Conservation (phyloP, 2,888 invertebrate species). For the Acrobasis suavella region DNA sequence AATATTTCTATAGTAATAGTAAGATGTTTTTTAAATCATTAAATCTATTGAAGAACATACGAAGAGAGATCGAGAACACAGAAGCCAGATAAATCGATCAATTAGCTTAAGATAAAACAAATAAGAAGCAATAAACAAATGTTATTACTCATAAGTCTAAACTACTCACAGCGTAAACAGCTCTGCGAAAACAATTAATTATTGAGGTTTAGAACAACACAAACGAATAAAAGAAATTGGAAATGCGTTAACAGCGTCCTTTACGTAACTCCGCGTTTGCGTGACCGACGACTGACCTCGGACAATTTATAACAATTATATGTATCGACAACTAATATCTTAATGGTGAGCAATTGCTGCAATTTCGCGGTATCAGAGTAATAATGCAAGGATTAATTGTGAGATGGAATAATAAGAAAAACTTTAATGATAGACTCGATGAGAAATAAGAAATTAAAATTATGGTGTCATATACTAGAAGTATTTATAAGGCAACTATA, state of each 20-base stretch:
- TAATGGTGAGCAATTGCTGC: not conserved
- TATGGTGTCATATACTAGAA: not conserved
- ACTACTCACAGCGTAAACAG: no score
- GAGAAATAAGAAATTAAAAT: not conserved
- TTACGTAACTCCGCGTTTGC: conserved; percentile 5
- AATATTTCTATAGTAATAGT: no score
- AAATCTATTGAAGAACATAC: no score
- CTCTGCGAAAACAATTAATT: not conserved
- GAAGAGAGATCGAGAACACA: no score
- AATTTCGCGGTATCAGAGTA: not conserved
- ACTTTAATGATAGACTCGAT: not conserved
- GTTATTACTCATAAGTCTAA: no score
- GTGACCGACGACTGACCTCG: conserved; percentile 15
- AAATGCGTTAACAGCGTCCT: not conserved
- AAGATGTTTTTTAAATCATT: no score
- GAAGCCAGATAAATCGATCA: no score
- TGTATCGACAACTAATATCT: conserved; percentile 9
- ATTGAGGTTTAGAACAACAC: not conserved
- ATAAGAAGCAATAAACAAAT: no score
- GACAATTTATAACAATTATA: conserved; percentile 16
- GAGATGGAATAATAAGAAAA: not conserved
- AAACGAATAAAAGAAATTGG: not conserved
- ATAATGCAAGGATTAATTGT: not conserved
- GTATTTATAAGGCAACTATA: not conserved
- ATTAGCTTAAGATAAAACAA: no score